Conservation (phyloP, 1,140 invertebrate genomes). For the Whitmania pigra region DNA sequence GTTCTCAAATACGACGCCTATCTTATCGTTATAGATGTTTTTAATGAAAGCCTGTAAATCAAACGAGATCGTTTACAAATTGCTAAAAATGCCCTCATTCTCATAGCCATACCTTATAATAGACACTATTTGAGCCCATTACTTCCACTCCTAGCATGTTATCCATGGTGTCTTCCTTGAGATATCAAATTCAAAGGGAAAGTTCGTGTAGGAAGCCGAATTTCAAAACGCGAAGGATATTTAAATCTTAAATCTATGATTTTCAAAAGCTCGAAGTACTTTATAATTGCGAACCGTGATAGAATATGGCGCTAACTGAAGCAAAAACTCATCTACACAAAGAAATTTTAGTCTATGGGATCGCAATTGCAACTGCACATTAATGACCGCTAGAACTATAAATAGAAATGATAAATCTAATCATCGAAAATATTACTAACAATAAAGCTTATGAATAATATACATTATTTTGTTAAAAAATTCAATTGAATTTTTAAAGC, state of each 20-base stretch:
- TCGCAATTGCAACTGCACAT: slow-evolving; percentile 15
- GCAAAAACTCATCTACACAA: too few species aligned
- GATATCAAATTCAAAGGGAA: too few species aligned
- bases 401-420: neutral
- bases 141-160: slow-evolving; percentile 4
- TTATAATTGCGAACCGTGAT: too few species aligned
- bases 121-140: neutral
- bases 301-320: too few species aligned
- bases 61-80: neutral
- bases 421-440: too few species aligned
- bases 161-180: neutral
- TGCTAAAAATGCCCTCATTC: neutral
- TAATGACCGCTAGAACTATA: slow-evolving; percentile 16
- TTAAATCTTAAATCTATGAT: too few species aligned
- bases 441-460: too few species aligned
- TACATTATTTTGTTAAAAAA: too few species aligned
- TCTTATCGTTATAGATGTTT: slow-evolving; percentile 2
- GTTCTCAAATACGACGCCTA: neutral
- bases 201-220: too few species aligned
- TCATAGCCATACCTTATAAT: neutral
- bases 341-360: neutral
- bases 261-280: too few species aligned
- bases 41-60: slow-evolving; percentile 10
- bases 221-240: too few species aligned
- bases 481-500: too few species aligned